These are phyloP conservation scores for Ceyx cyanopectus DNA, from an alignment of 2,113 vertebrate species.

Conservation along the genomic window DNA sequence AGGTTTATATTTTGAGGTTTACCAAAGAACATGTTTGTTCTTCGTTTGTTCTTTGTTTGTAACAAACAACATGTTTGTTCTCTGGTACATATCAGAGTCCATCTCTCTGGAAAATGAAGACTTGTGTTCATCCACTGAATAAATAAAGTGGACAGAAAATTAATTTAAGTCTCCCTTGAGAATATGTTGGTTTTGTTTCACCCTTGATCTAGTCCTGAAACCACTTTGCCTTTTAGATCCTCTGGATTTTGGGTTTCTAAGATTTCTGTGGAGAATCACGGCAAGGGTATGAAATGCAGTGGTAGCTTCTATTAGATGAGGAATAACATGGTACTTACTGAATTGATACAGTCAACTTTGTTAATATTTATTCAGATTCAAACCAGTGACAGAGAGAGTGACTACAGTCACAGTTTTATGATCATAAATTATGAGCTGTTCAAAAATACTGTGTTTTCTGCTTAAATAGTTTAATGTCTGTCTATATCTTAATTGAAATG, in stretches of 20 bases:
- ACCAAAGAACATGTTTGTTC: not conserved
- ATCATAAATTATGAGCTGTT: not conserved
- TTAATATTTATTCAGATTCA: not conserved
- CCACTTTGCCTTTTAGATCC: not conserved
- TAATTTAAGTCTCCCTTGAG: not conserved
- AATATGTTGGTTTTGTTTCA: not conserved
- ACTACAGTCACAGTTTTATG: constrained; percentile 6
- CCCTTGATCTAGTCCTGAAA: not conserved
- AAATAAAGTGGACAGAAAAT: not conserved
- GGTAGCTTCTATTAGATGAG: not conserved
- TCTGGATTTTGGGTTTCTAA: not conserved
- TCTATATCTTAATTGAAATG: constrained; percentile 8
- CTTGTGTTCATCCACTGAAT: not conserved
- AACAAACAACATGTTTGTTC: too few species aligned
- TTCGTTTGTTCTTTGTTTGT: too few species aligned
- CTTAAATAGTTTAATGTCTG: constrained; percentile 27
- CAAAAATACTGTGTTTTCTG: constrained; percentile 7
- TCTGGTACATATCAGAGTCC: not conserved
- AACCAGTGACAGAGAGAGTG: not conserved
- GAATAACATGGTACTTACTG: not conserved
- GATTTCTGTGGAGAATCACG: not conserved
- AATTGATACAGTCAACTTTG: not conserved
- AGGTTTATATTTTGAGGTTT: constrained; percentile 21
- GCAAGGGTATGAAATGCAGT: not conserved
- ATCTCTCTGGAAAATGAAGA: not conserved